These are phyloP conservation scores for Lapara coniferarum DNA, from an alignment of 2,888 invertebrate genomes.

Conservation along the genomic window DNA sequence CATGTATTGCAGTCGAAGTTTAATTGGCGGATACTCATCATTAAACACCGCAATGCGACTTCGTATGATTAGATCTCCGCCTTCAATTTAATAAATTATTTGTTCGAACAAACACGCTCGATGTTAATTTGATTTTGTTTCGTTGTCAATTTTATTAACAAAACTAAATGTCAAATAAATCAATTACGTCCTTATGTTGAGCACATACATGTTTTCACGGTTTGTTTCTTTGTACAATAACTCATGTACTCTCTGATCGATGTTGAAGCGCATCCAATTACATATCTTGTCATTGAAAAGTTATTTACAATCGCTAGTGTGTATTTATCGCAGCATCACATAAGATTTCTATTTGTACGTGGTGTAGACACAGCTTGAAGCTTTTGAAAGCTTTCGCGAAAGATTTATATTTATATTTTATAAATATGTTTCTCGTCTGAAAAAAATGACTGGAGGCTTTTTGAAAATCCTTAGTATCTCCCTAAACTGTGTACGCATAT, in stretches of 20 bases:
- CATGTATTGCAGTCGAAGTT: conserved; percentile 52
- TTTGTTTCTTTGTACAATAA: conserved; percentile 53
- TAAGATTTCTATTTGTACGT: conserved; percentile 17
- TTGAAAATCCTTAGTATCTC: too few species aligned
- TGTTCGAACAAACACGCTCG: conserved; percentile 5
- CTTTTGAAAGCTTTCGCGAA: neutral
- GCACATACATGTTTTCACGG: conserved; percentile 41
- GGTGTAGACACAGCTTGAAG: neutral
- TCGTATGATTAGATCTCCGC: conserved; percentile 38
- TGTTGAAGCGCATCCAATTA: conserved; percentile 70
- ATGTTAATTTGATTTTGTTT: conserved; percentile 21
- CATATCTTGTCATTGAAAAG: conserved; percentile 65
- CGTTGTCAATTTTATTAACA: conserved; percentile 22
- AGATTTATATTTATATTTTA: too few species aligned
- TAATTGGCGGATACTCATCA: conserved; percentile 79
- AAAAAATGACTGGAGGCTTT: too few species aligned
- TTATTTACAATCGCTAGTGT: conserved; percentile 68
- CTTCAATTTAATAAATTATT: conserved; percentile 24
- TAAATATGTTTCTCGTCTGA: too few species aligned
- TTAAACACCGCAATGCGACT: conserved; percentile 50
- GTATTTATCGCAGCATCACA: conserved; percentile 54
- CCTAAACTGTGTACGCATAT: too few species aligned
- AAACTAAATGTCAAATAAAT: conserved; percentile 18
- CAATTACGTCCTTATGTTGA: conserved; percentile 22
- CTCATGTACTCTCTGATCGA: conserved; percentile 54